Conservation (phyloP, 2,888 invertebrate genomes). For the Volucella zonaria region DNA sequence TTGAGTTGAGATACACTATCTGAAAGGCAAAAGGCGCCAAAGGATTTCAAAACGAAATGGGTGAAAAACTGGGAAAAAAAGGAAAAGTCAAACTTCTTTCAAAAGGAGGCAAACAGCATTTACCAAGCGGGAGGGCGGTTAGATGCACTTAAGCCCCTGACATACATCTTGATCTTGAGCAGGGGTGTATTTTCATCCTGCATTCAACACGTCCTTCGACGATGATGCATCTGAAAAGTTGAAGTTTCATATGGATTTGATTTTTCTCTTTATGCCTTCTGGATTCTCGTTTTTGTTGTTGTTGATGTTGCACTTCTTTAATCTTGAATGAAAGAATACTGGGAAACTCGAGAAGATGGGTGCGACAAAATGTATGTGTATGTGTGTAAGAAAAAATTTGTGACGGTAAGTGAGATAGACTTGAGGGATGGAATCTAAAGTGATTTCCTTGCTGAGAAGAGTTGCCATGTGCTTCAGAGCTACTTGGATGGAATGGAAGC, state of each 20-base stretch:
- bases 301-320: neutral
- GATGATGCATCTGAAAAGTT: slow-evolving; percentile 42
- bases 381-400: neutral
- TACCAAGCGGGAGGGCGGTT: no score
- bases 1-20: slow-evolving; percentile 11
- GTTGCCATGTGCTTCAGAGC: slow-evolving; percentile 1
- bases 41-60: neutral
- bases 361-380: neutral
- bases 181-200: slow-evolving; percentile 17
- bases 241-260: slow-evolving; percentile 26
- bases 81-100: slow-evolving; percentile 13
- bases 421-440: slow-evolving; percentile 20
- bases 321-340: no score
- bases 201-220: slow-evolving; percentile 36
- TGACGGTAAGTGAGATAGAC: slow-evolving; percentile 12
- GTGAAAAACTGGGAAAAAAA: slow-evolving; percentile 18
- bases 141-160: no score
- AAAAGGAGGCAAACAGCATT: neutral
- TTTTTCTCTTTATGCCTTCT: slow-evolving; percentile 19
- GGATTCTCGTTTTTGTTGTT: neutral
- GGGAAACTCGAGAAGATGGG: neutral
- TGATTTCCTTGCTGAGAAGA: slow-evolving; percentile 18
- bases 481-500: neutral
- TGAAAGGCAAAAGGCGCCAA: slow-evolving; percentile 13
- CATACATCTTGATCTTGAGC: neutral